Percentiles rank a stretch among this genome's conserved stretches.
Evolutionary conservation across 2,113 vertebrate genomes (phyloP).

Genomic region (Mustela nigripes): DNA sequence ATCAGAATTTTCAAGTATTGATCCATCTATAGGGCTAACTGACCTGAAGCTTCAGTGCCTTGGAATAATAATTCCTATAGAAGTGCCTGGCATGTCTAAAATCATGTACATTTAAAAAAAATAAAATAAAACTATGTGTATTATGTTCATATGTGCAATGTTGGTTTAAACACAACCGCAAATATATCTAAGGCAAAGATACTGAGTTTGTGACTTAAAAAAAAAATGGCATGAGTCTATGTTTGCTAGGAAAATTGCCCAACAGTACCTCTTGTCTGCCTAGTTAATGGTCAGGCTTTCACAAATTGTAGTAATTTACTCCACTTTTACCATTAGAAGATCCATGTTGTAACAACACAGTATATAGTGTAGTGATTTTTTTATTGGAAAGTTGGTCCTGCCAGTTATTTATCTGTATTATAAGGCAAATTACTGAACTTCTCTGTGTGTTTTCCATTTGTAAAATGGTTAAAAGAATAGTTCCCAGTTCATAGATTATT

Average conservation of each 20-base stretch:
- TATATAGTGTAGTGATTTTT: not conserved
- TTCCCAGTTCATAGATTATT: not conserved
- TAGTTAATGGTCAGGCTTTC: not conserved
- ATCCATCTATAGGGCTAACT: not conserved
- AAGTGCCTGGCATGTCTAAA: not conserved
- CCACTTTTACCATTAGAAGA: not conserved
- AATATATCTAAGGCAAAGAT: slow-evolving; percentile 33
- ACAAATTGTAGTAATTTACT: not conserved
- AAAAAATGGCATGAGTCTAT: not conserved
- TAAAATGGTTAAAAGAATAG: not conserved
- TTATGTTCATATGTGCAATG: not conserved
- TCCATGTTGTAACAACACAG: not conserved
- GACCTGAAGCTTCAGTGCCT: not conserved
- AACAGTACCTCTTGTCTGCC: not conserved
- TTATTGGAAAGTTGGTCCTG: not conserved
- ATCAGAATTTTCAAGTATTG: not conserved
- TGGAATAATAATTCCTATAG: not conserved
- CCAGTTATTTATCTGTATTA: not conserved
- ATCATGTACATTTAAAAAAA: not conserved
- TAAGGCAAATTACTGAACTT: not conserved
- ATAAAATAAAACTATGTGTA: not conserved
- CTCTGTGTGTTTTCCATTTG: not conserved
- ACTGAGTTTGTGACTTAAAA: not conserved
- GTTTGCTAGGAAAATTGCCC: not conserved
- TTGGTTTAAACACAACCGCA: not conserved